These are phyloP conservation scores for Canis aureus DNA, from an alignment of 2,113 vertebrate species.

Conservation along the genomic window DNA sequence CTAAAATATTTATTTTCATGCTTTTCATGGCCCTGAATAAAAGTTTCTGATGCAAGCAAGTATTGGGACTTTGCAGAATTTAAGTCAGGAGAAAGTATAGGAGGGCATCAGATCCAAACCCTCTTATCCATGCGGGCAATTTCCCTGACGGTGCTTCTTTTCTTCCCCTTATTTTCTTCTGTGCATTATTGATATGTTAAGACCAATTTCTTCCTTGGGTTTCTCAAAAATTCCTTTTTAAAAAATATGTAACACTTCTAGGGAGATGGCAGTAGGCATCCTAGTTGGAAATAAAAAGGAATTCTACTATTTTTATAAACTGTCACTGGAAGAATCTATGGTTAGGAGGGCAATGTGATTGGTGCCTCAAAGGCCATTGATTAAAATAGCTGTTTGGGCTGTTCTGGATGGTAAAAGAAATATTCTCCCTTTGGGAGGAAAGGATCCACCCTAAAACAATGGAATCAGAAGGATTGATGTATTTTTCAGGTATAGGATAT, in stretches of 20 bases:
- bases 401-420: background rate
- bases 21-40: background rate
- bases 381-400: background rate
- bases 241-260: constrained; percentile 14
- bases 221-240: constrained; percentile 22
- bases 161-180: background rate
- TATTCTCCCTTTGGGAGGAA: background rate
- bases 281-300: background rate
- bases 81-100: background rate
- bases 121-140: background rate
- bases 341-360: background rate
- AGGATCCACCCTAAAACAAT: background rate
- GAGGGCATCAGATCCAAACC: background rate
- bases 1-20: constrained; percentile 63
- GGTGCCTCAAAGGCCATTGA: background rate
- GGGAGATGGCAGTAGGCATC: background rate
- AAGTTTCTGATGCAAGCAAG: background rate
- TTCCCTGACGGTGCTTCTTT: background rate
- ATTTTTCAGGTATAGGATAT: background rate
- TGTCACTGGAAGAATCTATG: background rate
- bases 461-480: background rate
- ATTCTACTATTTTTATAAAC: constrained; percentile 9
- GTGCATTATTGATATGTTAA: background rate
- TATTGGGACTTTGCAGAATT: background rate
- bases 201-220: background rate